These are phyloP conservation scores for Sebastes steindachneri DNA, from an alignment of 2,797 vertebrate species.

Conservation along the genomic window DNA sequence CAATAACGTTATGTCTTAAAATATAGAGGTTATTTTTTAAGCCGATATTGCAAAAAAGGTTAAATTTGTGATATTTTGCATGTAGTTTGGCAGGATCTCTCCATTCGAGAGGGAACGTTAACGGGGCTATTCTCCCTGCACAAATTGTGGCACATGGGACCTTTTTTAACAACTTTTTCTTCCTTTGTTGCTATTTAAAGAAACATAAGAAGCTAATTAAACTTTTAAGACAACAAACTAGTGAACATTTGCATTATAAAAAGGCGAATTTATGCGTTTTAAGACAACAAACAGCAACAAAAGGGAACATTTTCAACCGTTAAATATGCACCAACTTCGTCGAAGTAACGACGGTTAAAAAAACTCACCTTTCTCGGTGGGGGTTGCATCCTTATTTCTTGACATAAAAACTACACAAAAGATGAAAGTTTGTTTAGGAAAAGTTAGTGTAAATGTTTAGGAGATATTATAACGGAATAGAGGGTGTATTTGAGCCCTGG, in stretches of 20 bases:
- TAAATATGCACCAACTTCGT: constrained; percentile 68
- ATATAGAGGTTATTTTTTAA: not conserved
- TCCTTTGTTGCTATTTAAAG: not conserved
- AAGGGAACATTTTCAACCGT: constrained; percentile 58
- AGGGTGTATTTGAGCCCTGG: constrained; percentile 23
- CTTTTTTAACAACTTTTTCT: constrained; percentile 23
- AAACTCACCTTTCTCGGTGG: constrained; percentile 94
- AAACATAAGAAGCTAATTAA: not conserved
- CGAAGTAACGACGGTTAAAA: constrained; percentile 42
- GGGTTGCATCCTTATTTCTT: constrained; percentile 90
- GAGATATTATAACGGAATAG: not conserved
- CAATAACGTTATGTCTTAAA: not conserved
- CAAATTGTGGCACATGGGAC: constrained; percentile 37
- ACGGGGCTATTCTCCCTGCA: constrained; percentile 38
- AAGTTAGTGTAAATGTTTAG: constrained; percentile 23
- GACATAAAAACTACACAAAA: constrained; percentile 64
- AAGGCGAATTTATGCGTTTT: not conserved
- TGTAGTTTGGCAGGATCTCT: not conserved
- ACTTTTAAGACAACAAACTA: not conserved
- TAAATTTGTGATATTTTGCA: not conserved
- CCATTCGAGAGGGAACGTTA: constrained; percentile 30
- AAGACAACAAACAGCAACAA: constrained; percentile 57
- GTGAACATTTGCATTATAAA: not conserved
- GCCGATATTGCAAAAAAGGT: accelerated
- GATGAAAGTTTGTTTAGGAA: constrained; percentile 28